Conservation (phyloP, 2,113 vertebrate species). For the Mustelus asterias region DNA sequence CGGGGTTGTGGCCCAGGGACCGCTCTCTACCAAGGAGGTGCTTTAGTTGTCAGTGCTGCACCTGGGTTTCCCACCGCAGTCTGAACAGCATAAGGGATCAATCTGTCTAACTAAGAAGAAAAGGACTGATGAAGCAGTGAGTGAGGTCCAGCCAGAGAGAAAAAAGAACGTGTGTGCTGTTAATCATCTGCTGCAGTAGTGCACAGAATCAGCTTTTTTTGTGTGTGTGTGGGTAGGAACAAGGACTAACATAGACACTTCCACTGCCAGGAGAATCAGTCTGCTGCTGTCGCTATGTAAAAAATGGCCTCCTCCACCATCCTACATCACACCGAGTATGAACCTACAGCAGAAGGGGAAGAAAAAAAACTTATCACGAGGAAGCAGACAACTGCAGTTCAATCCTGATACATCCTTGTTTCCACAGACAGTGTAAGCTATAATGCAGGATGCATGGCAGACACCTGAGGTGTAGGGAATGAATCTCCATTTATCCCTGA, state of each 20-base stretch:
- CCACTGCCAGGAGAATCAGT: constrained; percentile 22
- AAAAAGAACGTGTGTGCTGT: constrained; percentile 60
- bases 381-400: constrained; percentile 20
- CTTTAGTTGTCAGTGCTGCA: constrained; percentile 94
- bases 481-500: constrained; percentile 33
- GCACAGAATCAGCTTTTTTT: constrained; percentile 23
- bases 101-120: constrained; percentile 80
- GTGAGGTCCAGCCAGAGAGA: constrained; percentile 60
- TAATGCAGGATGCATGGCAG: constrained; percentile 23
- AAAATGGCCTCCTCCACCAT: constrained; percentile 31
- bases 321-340: constrained; percentile 39
- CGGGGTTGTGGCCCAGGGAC: constrained; percentile 61
- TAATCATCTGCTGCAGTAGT: constrained; percentile 65
- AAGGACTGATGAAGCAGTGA: constrained; percentile 67
- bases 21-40: constrained; percentile 97
- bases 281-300: constrained; percentile 10
- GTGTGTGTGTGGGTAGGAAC: constrained; percentile 6
- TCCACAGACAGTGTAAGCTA: constrained; percentile 23
- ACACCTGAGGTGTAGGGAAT: constrained; percentile 5
- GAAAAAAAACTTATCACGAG: constrained; percentile 35
- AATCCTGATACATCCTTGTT: constrained; percentile 26
- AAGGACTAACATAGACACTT: constrained; percentile 10
- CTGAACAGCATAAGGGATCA: constrained; percentile 72
- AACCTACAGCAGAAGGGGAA: constrained; percentile 43
- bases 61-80: constrained; percentile 78